These are phyloP conservation scores for Tetheella fluctuosa DNA, from an alignment of 2,888 invertebrate species.

Conservation along the genomic window DNA sequence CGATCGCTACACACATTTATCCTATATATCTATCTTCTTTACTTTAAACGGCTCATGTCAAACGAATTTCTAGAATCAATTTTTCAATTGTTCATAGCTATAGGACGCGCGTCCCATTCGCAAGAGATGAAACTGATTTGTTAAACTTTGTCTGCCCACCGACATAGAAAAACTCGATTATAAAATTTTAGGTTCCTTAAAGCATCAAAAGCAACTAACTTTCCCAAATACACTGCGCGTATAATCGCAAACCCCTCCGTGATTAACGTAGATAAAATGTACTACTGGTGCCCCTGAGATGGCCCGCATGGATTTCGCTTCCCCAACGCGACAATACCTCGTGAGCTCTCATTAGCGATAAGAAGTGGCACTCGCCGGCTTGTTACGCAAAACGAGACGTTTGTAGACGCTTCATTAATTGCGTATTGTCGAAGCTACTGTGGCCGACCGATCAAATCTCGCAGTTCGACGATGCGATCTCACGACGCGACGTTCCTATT, in stretches of 20 bases:
- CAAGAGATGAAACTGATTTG: no score
- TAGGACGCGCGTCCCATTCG: no score
- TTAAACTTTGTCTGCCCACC: no score
- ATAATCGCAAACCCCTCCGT: conserved; percentile 28
- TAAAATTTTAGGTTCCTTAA: background rate
- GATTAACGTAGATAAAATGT: conserved; percentile 40
- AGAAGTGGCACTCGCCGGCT: conserved; percentile 58
- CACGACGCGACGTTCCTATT: conserved; percentile 53
- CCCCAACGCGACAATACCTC: conserved; percentile 54
- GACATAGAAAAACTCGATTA: no score
- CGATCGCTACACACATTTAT: conserved; percentile 42
- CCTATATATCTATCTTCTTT: conserved; percentile 42
- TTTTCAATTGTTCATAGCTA: no score
- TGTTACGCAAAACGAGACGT: conserved; percentile 64
- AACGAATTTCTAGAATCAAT: background rate
- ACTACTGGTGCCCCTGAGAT: conserved; percentile 40
- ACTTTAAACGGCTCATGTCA: conserved; percentile 24
- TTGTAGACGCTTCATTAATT: conserved; percentile 68
- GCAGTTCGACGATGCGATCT: conserved; percentile 56
- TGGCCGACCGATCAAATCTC: conserved; percentile 58
- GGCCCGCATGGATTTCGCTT: conserved; percentile 44
- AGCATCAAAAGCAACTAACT: background rate
- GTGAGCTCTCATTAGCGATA: conserved; percentile 69
- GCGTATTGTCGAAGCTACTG: conserved; percentile 66
- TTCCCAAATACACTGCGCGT: conserved; percentile 22